phyloP scores from a whole-genome alignment of 2,113 vertebrate species.

The Phrynosoma platyrhinos region DNA sequence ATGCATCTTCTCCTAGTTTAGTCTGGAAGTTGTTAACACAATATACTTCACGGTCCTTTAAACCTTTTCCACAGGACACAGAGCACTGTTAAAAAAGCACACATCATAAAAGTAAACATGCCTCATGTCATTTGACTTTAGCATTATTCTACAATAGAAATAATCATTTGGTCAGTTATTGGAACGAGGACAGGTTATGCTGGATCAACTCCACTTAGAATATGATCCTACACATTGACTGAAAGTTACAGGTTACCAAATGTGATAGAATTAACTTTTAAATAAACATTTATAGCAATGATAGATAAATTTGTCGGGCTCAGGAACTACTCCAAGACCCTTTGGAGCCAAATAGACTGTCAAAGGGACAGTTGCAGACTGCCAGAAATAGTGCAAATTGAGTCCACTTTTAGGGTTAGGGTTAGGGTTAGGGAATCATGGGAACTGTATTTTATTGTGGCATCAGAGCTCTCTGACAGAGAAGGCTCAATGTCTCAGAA shows the following conservation, averaged over 20 bases:
- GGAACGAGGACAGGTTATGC: background rate
- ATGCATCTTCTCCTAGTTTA: slow-evolving; percentile 82
- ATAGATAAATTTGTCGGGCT: no score
- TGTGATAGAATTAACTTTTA: no score
- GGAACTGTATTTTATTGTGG: no score
- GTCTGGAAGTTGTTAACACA: slow-evolving; percentile 82
- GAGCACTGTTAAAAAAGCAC: slow-evolving; percentile 85
- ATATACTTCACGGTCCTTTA: slow-evolving; percentile 85
- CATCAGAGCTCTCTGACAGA: no score
- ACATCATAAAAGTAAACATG: background rate
- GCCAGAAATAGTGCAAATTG: no score
- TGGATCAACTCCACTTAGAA: background rate
- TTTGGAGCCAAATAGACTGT: no score
- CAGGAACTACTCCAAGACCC: no score
- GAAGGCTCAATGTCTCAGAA: no score
- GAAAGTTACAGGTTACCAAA: background rate
- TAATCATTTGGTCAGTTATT: fast-evolving
- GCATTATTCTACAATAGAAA: slow-evolving; percentile 24
- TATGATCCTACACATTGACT: background rate
- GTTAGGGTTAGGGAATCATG: no score
- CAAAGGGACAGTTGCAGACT: no score
- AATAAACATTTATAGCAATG: background rate
- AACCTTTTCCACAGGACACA: slow-evolving; percentile 91
- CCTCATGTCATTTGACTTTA: slow-evolving; percentile 26
- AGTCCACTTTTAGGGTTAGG: no score